Conservation (phyloP, 2,888 invertebrate species). For the Lobophora halterata region DNA sequence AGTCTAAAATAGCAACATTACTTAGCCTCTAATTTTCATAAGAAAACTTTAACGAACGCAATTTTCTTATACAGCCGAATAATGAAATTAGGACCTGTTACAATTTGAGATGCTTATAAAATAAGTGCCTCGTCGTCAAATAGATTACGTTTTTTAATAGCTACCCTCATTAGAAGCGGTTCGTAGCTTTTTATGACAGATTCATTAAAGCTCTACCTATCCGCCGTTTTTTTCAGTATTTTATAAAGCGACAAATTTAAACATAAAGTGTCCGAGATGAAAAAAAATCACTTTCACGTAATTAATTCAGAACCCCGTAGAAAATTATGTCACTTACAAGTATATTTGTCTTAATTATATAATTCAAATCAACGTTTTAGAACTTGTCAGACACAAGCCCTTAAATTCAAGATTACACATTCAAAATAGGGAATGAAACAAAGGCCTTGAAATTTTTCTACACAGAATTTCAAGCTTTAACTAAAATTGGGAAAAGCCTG, state of each 20-base stretch:
- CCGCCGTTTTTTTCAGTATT: conserved; percentile 38
- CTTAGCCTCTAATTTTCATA: no score
- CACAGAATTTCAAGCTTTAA: no score
- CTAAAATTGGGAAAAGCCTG: conserved; percentile 16
- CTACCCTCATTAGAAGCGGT: conserved; percentile 55
- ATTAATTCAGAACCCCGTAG: conserved; percentile 60
- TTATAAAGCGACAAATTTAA: conserved; percentile 56
- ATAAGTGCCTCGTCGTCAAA: conserved; percentile 32
- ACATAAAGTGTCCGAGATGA: conserved; percentile 29
- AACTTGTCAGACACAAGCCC: no score
- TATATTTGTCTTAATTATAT: conserved; percentile 46
- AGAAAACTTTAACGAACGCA: background rate
- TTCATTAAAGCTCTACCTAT: conserved; percentile 50
- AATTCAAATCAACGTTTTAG: no score
- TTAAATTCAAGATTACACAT: no score
- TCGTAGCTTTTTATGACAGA: conserved; percentile 58
- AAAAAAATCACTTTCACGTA: conserved; percentile 51
- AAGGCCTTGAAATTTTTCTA: no score
- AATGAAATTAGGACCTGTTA: conserved; percentile 7
- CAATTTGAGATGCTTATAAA: conserved; percentile 17
- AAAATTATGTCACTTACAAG: conserved; percentile 62
- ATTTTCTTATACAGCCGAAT: conserved; percentile 6
- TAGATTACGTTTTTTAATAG: conserved; percentile 50
- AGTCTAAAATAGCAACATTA: no score
- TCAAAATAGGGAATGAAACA: no score